Conservation (phyloP, 2,113 vertebrate genomes). For the Beaufortia kweichowensis region DNA sequence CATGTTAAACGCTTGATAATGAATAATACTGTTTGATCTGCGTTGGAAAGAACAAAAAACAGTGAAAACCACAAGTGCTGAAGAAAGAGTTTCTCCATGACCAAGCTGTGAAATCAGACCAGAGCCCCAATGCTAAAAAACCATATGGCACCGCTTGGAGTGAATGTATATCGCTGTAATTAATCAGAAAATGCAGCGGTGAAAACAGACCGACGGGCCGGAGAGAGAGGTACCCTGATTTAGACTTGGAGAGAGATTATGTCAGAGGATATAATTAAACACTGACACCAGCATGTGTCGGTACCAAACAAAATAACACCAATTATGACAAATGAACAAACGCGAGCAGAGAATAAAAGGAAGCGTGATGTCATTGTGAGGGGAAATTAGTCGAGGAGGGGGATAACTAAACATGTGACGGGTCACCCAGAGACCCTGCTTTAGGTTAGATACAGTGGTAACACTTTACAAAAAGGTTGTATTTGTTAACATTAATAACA, state of each 20-base stretch:
- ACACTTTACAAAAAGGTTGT: too few species aligned
- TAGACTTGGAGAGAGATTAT: constrained; percentile 13
- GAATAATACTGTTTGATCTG: neutral
- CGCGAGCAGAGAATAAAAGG: neutral
- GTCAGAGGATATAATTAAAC: constrained; percentile 32
- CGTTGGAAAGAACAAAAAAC: constrained; percentile 15
- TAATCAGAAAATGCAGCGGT: neutral
- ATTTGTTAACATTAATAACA: too few species aligned
- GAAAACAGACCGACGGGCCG: neutral
- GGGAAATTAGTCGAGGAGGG: neutral
- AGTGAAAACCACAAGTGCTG: neutral
- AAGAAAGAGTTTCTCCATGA: neutral
- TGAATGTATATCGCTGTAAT: neutral
- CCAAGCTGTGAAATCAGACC: constrained; percentile 2
- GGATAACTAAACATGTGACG: neutral
- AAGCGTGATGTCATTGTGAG: constrained; percentile 6
- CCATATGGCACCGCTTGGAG: neutral
- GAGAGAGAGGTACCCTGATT: constrained; percentile 1
- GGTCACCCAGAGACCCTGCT: constrained; percentile 35
- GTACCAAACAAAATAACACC: neutral
- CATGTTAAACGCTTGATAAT: neutral
- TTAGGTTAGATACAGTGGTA: too few species aligned
- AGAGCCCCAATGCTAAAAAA: neutral
- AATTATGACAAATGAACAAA: constrained; percentile 17
- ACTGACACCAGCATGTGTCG: neutral